phyloP scores from a whole-genome alignment of 2,113 vertebrate species.

The Petaurus breviceps region DNA sequence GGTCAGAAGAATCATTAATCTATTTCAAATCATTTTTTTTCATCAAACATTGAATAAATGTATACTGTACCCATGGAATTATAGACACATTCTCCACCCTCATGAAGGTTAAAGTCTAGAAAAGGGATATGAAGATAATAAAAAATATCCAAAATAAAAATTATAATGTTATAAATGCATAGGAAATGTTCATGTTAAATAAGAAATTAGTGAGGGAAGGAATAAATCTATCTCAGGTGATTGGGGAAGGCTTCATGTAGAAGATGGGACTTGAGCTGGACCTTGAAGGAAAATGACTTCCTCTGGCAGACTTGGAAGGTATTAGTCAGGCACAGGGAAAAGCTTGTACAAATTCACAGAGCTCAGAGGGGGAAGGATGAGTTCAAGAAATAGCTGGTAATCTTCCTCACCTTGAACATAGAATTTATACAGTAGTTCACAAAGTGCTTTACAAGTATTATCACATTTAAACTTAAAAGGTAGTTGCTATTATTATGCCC shows the following conservation, averaged over 20 bases:
- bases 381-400: neutral
- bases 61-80: neutral
- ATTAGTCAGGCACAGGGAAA: neutral
- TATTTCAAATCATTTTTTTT: too few relatives aligned
- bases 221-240: neutral
- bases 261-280: neutral
- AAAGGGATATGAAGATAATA: neutral
- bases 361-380: neutral
- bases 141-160: neutral
- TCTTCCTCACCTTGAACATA: neutral
- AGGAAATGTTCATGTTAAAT: neutral
- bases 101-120: neutral
- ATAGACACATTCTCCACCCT: neutral
- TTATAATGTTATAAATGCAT: neutral
- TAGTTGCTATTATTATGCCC: neutral
- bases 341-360: neutral
- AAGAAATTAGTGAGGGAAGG: neutral
- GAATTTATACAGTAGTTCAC: neutral
- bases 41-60: neutral
- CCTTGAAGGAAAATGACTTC: neutral
- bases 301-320: neutral
- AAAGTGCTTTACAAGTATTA: neutral
- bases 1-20: too few relatives aligned
- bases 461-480: neutral
- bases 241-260: neutral